Evolutionary conservation across 2,113 vertebrate species (phyloP), one percentile per base, ranked within the genome.

Genomic region (Gallinago undulata): DNA sequence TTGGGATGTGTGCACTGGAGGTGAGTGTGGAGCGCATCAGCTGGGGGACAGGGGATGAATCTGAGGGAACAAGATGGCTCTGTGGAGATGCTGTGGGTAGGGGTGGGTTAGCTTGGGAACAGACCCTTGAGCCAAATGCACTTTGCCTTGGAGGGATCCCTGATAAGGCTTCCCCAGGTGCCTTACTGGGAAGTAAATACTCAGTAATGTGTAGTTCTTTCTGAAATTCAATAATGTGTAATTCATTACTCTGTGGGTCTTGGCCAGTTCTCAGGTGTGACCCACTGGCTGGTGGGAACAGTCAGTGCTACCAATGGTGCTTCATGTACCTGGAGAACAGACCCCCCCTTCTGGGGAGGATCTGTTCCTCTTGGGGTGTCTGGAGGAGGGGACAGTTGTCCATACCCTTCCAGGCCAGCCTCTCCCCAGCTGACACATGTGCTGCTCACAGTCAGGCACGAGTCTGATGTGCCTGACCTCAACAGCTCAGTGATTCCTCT

Each of bases 1-100:
- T 99, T 72, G 99, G 99, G 95, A 99, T 99, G 99, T 99, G 99
- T 97, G 99, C 99, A 55, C 98, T 99, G 97, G 99, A 99, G 99
- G 99, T 99, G 94, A 99, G 98, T 53, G 24, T n/a, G 6, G 27
- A 48, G 18, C 7, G 4, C 51, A 31, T 2, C 4, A 25, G 19
- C 47, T 59, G 6, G 35, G 41, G 31, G 45, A 11, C 7, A 51
- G 66, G 6, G 87, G 53, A 45, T 76, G 41, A 48, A 35, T 27
- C 9, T 59, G 73, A 80, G 81, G 57, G 53, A 73, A 35, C 15
- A 33, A 89, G 31, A 8, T 9, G 84, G 62, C 45, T 45, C 24
- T 77, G 33, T 63, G 55, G 68, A 75, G 37, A 6, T 69, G 31
- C 68, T 89, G 41, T 81, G 64, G 51, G 39, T 74, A 3, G 24